Base-by-base conservation (phyloP, 92 coral and sea anemone genomes). In the Scolanthus callimorphus region DNA sequence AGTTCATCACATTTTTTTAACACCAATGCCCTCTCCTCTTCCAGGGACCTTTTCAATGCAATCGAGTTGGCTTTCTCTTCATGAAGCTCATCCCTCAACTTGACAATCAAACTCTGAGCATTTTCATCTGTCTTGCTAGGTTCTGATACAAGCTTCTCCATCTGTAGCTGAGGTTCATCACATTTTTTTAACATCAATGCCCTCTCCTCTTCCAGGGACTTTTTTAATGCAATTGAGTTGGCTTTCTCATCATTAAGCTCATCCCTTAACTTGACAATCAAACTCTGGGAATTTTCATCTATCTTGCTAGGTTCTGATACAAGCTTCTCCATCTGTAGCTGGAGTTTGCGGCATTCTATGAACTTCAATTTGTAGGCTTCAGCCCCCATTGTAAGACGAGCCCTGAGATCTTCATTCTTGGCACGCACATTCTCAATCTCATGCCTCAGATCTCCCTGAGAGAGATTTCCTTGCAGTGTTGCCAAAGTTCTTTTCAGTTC, bases 331-430 rank as follows among this genome's bases (percentile, higher is more conserved):
- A 88, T 60, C 56, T 88, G 89, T 25, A 65, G 66, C 52, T 92
- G 73, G 31, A 83, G 67, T 20, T 78, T 71, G 24, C 84, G 92
- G 62, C 98, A 92, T 47, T 92, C 98, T 30, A 88, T 67, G 50
- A 92, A 92, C 78, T 92, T 92, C 24, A 77, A 65, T 65, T 92
- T 92, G 81, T 77, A 92, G 29, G 96, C 98, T 47, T 92, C 98
- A 0, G 96, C 98, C 29, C 98, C 98, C 98, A 92, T 92, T 63
- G 84, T 88, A 23, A 92, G 80, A 20, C 98, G 92, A 1, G 83
- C 85, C 2, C 98, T 82, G 29, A 92, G 76, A 67, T 92, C 98
- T 60, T 92, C 96, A 66, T 88, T 88, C 59, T 71, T 71, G 10
- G 95, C 95, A 28, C 95, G 76, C 73, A 92, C 60, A 49, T 88